These are phyloP conservation scores for Subacronicta megacephala DNA, from an alignment of 2,888 invertebrate genomes.

Conservation along the genomic window DNA sequence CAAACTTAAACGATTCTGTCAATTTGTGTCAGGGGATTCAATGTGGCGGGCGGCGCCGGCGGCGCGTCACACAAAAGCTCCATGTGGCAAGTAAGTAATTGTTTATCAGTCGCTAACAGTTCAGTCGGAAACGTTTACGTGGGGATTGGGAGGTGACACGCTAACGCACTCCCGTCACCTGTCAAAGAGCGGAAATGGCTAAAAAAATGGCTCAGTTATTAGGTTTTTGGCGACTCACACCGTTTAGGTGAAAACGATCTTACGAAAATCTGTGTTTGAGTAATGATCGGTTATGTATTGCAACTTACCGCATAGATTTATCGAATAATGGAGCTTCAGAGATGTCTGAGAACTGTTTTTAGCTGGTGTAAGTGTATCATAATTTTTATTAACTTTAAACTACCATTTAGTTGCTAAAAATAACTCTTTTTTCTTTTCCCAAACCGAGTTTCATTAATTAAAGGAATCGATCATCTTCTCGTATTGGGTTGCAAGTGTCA, in stretches of 20 bases:
- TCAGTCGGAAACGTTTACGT: constrained; percentile 69
- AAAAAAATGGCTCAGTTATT: constrained; percentile 37
- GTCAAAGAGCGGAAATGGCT: constrained; percentile 27
- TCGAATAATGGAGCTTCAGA: not conserved
- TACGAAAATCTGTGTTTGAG: constrained; percentile 5
- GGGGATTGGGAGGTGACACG: constrained; percentile 54
- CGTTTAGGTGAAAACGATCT: constrained; percentile 12
- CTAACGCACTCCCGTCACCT: constrained; percentile 49
- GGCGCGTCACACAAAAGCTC: constrained; percentile 21
- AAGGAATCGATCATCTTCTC: too few species aligned
- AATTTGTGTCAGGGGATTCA: constrained; percentile 2
- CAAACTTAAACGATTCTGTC: constrained; percentile 21
- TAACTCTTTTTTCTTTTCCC: not conserved
- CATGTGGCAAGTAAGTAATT: constrained; percentile 52
- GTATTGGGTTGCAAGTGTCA: too few species aligned
- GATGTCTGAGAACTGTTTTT: not conserved
- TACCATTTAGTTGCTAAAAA: too few species aligned
- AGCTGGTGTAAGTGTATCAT: too few species aligned
- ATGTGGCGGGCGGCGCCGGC: not conserved
- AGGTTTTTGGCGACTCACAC: constrained; percentile 13
- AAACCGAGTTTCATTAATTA: not conserved
- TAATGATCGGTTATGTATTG: constrained; percentile 4
- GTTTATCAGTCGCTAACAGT: constrained; percentile 59
- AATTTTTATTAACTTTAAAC: too few species aligned
- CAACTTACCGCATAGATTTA: not conserved